A percentile compares a stretch with the other conserved stretches of the same genome.
Evolutionary conservation across 1,140 invertebrate species (phyloP).

Genomic region (Bombus pascuorum): DNA sequence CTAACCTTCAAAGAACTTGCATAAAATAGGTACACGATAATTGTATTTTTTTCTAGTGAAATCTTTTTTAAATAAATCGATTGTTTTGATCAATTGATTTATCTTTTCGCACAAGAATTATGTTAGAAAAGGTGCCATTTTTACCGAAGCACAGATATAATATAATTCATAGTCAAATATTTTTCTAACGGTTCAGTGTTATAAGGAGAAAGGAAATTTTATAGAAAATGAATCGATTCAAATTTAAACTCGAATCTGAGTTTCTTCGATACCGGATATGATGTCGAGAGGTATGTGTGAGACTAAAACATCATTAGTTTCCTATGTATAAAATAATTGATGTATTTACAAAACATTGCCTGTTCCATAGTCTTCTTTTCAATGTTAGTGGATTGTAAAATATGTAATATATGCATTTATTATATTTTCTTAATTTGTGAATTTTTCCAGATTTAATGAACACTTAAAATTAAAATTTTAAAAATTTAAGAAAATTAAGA

Average conservation of each 20-base stretch:
- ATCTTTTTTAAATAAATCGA: slow-evolving; percentile 7
- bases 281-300: slow-evolving; percentile 21
- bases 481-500: neutral
- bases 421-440: neutral
- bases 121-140: neutral
- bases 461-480: neutral
- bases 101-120: neutral
- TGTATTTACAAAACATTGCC: neutral
- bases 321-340: neutral
- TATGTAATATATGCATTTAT: neutral
- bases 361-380: neutral
- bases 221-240: neutral
- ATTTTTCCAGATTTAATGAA: neutral
- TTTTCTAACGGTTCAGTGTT: slow-evolving; percentile 29
- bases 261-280: slow-evolving; percentile 23
- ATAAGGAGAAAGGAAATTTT: neutral
- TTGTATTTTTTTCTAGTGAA: neutral
- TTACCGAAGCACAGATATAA: neutral
- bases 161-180: slow-evolving; percentile 13
- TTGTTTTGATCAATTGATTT: neutral
- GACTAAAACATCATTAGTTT: slow-evolving; percentile 14
- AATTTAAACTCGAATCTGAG: neutral
- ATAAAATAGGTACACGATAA: neutral
- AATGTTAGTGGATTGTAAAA: neutral
- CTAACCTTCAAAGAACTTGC: neutral